Evolutionary conservation across 1,140 invertebrate genomes (phyloP), one percentile per base, ranked within the genome.

Genomic region (Aleiodes sp.): DNA sequence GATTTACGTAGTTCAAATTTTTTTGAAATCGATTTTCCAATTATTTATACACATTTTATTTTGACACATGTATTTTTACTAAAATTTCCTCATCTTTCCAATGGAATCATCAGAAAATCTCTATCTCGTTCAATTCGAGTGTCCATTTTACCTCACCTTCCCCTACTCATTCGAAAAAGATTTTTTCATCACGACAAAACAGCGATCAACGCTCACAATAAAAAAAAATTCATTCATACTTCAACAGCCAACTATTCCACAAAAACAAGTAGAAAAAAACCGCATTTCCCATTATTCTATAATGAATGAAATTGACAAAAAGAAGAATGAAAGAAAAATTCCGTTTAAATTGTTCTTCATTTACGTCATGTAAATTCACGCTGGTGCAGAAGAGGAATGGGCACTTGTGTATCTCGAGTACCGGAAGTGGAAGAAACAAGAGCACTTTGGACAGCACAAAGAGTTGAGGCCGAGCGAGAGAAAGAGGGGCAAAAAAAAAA

Each of bases 371-470:
- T 52, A 52, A 52, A 52, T 52, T 52, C 46, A 24, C 46, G 46
- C 26, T 52, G 46, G 46, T 52, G 46, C 6, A 52, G 46, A 52
- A 52, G 46, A 52, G 46, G 21, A 26, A 52, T 52, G 46, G 16
- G 46, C 16, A 52, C 46, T 52, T 26, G 46, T n/a, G n/a, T 52
- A 24, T 21, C 46, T 52, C 16, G 46, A 52, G 46, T 9, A 52
- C 46, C 46, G 46, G 46, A 52, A 52, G 63, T 46, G 43, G 43
- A 33, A 65, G 31, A 52, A 63, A n/a, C 33, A 29, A 65, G 41
- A 56, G 14, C 28, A 52, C 52, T 52, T 59, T 56, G 43, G 24
- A 24, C 12, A 9, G 19, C 3, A 60, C 21, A 39, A 21, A 61
- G 41, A 26, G 56, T 16, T 6, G n/a, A 14, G 8, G 9, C 39